Conservation (phyloP, 2,113 vertebrate species). For the Dipodomys ordii region DNA sequence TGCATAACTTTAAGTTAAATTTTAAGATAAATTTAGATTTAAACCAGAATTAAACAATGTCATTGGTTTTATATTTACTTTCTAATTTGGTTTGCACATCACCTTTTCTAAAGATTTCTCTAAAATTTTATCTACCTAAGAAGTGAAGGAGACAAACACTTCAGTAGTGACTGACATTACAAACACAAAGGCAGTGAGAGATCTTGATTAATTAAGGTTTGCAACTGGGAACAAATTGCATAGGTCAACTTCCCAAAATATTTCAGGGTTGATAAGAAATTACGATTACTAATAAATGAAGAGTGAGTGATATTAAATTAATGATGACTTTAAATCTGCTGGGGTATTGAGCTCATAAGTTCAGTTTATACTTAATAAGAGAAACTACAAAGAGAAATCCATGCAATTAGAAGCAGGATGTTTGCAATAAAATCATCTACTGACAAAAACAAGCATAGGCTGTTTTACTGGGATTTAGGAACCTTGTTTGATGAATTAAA, state of each 20-base stretch:
- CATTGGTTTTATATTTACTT: background rate
- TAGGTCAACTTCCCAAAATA: slow-evolving; percentile 71
- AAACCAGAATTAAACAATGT: background rate
- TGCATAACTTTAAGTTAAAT: background rate
- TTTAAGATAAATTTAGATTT: no score
- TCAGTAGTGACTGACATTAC: slow-evolving; percentile 38
- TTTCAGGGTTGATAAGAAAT: slow-evolving; percentile 65
- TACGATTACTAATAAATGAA: slow-evolving; percentile 76
- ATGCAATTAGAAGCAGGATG: slow-evolving; percentile 42
- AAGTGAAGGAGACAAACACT: background rate
- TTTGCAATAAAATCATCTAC: slow-evolving; percentile 37
- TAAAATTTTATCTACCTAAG: background rate
- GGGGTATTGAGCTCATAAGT: slow-evolving; percentile 61
- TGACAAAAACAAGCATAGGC: background rate
- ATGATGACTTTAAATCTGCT: slow-evolving; percentile 74
- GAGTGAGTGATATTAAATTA: slow-evolving; percentile 76
- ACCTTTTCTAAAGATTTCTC: background rate
- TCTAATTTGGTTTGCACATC: background rate
- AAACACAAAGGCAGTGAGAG: background rate
- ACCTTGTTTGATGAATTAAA: slow-evolving; percentile 15
- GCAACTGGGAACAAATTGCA: slow-evolving; percentile 50
- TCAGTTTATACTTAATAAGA: slow-evolving; percentile 70
- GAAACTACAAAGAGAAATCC: slow-evolving; percentile 55
- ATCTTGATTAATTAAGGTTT: slow-evolving; percentile 72
- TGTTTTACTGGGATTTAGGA: slow-evolving; percentile 29